Percentiles rank a stretch among this genome's conserved stretches.
These are phyloP conservation scores for Ophion ellenae DNA, from an alignment of 2,888 invertebrate species.

Conservation along the genomic window DNA sequence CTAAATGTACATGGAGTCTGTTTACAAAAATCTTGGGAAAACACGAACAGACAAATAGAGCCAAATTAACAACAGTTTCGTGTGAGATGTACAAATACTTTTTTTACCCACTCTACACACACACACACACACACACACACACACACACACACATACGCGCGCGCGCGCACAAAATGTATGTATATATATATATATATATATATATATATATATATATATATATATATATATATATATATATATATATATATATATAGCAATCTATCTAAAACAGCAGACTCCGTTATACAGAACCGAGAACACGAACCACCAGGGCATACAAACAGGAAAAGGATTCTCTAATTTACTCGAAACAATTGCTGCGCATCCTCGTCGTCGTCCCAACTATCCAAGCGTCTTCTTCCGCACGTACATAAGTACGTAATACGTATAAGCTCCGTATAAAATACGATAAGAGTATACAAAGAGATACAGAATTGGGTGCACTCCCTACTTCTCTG, in stretches of 20 bases:
- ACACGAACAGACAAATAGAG: too few relatives aligned
- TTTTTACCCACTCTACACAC: too few relatives aligned
- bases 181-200: too few relatives aligned
- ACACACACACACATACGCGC: too few relatives aligned
- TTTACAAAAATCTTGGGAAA: too few relatives aligned
- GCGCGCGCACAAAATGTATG: too few relatives aligned
- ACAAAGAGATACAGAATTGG: conserved; percentile 24
- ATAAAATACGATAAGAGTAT: neutral
- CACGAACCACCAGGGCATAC: neutral
- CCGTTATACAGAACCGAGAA: conserved; percentile 11
- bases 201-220: too few relatives aligned
- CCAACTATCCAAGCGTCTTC: conserved; percentile 13
- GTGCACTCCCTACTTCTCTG: neutral
- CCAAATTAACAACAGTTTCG: too few relatives aligned
- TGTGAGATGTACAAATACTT: too few relatives aligned
- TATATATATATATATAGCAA: conserved; percentile 5
- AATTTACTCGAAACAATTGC: conserved; percentile 56
- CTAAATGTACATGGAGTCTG: too few relatives aligned
- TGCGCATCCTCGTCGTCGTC: conserved; percentile 27
- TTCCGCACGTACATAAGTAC: neutral
- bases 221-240: too few relatives aligned
- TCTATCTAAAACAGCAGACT: conserved; percentile 26
- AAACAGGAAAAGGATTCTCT: conserved; percentile 29
- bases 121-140: too few relatives aligned
- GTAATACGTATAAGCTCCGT: neutral